Evolutionary conservation across 2,797 vertebrate species (phyloP).

Genomic region (Sebastes steindachneri): DNA sequence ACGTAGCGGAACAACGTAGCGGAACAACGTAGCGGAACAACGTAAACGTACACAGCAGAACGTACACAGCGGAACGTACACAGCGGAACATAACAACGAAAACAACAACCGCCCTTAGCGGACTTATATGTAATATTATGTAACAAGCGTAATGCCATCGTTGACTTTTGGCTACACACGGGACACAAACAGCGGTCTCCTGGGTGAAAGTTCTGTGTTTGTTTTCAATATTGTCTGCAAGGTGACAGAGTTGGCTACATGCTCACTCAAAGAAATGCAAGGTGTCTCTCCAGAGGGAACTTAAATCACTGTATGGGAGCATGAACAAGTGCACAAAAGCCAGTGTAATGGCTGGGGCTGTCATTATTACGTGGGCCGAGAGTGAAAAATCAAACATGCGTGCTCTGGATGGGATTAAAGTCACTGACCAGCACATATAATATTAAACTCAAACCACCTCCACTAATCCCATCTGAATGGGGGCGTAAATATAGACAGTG

Average conservation of each 20-base stretch:
- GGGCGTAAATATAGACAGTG: not conserved
- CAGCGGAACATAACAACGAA: not conserved
- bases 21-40: too few relatives aligned
- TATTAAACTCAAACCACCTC: not conserved
- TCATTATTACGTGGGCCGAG: not conserved
- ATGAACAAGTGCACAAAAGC: not conserved
- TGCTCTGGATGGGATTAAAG: not conserved
- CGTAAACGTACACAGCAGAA: too few relatives aligned
- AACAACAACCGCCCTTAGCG: not conserved
- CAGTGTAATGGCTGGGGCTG: not conserved
- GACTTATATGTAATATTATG: too few relatives aligned
- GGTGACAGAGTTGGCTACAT: not conserved
- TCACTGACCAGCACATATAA: not conserved
- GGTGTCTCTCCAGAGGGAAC: not conserved
- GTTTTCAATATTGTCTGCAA: not conserved
- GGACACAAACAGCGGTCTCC: too few relatives aligned
- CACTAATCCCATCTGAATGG: not conserved
- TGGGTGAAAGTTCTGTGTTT: too few relatives aligned
- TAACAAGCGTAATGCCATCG: not conserved
- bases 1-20: too few relatives aligned
- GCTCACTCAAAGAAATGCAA: not conserved
- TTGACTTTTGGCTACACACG: too few relatives aligned
- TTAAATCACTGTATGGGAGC: not conserved
- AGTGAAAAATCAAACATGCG: not conserved
- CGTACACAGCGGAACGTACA: not conserved